These are phyloP conservation scores for Coptodon bakossiorum DNA, from an alignment of 2,113 vertebrate genomes.

Conservation along the genomic window DNA sequence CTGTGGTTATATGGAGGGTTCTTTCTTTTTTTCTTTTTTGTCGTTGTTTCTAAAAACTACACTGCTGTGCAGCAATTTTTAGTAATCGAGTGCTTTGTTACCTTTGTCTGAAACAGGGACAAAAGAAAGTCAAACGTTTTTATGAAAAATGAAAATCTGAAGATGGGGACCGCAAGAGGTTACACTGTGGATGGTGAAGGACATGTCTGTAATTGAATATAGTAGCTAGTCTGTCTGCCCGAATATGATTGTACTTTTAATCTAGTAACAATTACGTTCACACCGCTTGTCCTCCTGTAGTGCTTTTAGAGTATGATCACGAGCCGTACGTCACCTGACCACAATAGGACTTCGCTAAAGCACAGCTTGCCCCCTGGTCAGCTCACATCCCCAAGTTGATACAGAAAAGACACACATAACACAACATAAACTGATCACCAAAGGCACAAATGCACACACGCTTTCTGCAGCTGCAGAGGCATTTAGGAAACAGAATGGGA, in stretches of 20 bases:
- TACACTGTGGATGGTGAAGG: background rate
- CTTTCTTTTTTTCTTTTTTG: background rate
- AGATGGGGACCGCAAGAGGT: background rate
- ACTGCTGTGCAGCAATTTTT: background rate
- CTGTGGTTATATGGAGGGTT: background rate
- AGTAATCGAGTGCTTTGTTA: background rate
- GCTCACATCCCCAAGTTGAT: background rate
- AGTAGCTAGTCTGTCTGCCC: background rate
- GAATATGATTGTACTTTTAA: background rate
- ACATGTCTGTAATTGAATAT: background rate
- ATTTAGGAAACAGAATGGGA: conserved; percentile 53
- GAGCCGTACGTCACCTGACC: conserved; percentile 26
- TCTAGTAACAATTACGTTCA: conserved; percentile 1
- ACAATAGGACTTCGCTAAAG: conserved; percentile 15
- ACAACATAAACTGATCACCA: background rate
- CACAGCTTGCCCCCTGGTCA: conserved; percentile 26
- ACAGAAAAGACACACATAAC: background rate
- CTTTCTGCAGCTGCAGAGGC: conserved; percentile 28
- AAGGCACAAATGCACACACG: background rate
- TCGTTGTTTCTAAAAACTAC: background rate
- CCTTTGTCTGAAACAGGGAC: background rate
- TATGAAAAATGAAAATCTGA: background rate
- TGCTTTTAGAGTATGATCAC: background rate
- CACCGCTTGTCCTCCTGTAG: background rate
- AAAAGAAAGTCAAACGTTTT: background rate